A percentile compares a stretch with the other conserved stretches of the same genome.
Conservation (phyloP, 2,797 vertebrate species). For the Sebastes steindachneri region DNA sequence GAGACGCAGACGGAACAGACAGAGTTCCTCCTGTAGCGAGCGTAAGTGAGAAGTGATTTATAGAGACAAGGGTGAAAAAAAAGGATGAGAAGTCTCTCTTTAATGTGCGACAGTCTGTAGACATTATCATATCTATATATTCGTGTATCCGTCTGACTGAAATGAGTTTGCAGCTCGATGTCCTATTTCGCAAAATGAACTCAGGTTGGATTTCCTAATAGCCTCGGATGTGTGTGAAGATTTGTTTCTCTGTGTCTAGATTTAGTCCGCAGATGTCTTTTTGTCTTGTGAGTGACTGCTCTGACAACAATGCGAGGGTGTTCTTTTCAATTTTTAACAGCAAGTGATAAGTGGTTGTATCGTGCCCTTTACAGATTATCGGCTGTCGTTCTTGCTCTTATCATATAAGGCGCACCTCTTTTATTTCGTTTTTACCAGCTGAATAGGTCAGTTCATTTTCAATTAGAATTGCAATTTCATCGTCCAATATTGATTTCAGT, state of each 20-base stretch:
- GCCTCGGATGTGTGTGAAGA: background rate
- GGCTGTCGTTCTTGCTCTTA: background rate
- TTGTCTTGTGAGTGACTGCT: background rate
- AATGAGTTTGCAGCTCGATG: background rate
- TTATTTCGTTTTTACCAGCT: background rate
- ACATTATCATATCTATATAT: background rate
- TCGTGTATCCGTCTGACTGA: background rate
- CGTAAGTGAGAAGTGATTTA: slow-evolving; percentile 13
- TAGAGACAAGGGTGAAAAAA: background rate
- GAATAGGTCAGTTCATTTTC: background rate
- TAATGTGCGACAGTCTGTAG: slow-evolving; percentile 8
- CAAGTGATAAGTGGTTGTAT: background rate
- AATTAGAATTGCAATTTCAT: background rate
- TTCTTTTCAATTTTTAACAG: slow-evolving; percentile 6
- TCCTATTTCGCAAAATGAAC: background rate
- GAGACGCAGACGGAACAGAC: slow-evolving; percentile 19
- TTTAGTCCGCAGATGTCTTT: background rate
- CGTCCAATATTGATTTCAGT: background rate
- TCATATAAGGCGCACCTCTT: background rate
- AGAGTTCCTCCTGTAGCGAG: slow-evolving; percentile 9
- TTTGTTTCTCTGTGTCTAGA: background rate
- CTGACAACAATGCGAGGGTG: background rate
- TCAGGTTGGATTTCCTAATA: background rate
- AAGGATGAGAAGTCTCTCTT: slow-evolving; percentile 8
- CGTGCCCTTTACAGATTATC: background rate